Conservation (phyloP, 2,113 vertebrate genomes). For the Podarcis muralis region DNA sequence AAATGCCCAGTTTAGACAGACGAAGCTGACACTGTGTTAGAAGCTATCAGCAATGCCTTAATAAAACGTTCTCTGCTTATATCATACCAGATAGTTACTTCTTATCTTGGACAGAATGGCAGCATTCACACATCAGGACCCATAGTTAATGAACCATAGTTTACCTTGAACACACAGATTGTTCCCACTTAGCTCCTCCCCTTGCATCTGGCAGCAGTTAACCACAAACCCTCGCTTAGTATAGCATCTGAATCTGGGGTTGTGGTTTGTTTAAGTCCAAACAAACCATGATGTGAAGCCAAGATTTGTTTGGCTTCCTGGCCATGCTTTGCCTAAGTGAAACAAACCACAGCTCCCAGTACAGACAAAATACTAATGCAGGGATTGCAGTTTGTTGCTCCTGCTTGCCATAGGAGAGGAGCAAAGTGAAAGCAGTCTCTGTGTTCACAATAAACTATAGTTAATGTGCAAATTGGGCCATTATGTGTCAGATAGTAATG, state of each 20-base stretch:
- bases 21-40: background rate
- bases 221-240: background rate
- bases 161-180: background rate
- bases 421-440: background rate
- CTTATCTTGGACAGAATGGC: background rate
- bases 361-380: background rate
- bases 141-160: background rate
- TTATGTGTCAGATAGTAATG: background rate
- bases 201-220: background rate
- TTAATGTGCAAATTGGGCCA: background rate
- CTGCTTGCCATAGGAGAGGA: background rate
- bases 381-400: background rate
- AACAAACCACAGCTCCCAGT: background rate
- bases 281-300: background rate
- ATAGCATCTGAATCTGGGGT: background rate
- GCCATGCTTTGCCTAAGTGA: background rate
- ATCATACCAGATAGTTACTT: background rate
- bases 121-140: too few species aligned
- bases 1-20: background rate
- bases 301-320: background rate
- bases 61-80: background rate
- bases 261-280: background rate
- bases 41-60: background rate
- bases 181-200: background rate
- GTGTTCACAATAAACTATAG: background rate